A percentile compares a stretch with the other conserved stretches of the same genome.
phyloP scores from a whole-genome alignment of 2,113 vertebrate genomes.

The Alaudala cheleensis region DNA sequence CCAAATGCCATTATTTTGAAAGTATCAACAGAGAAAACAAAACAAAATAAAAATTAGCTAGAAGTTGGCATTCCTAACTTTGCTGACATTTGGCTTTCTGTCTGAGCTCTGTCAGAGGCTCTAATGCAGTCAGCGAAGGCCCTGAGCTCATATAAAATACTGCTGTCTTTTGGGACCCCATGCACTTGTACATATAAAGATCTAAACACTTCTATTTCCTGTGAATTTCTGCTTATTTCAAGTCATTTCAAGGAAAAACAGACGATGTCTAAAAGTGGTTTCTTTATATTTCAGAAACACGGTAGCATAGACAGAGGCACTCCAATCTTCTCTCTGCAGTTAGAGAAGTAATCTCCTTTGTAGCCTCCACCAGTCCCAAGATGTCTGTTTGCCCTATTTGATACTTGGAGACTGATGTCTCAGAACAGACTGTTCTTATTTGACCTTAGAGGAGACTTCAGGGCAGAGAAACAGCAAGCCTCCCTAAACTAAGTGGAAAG shows the following conservation, averaged over 20 bases:
- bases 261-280: background rate
- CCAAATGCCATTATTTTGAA: background rate
- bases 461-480: background rate
- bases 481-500: background rate
- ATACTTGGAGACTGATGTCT: background rate
- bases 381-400: background rate
- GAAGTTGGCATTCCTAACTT: background rate
- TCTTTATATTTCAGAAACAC: background rate
- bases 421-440: background rate
- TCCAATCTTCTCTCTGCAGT: background rate
- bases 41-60: background rate
- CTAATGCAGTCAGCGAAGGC: accelerated
- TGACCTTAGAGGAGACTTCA: background rate
- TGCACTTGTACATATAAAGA: background rate
- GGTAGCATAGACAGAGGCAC: background rate
- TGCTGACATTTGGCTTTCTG: background rate
- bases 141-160: background rate
- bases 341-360: background rate
- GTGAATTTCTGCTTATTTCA: background rate
- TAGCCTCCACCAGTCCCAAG: background rate
- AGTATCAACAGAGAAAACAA: background rate
- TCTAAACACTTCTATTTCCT: background rate
- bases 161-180: background rate
- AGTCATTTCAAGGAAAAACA: background rate
- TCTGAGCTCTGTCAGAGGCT: background rate